Base-by-base conservation (phyloP, 2,888 invertebrate genomes). In the Pseudococcus viburni region DNA sequence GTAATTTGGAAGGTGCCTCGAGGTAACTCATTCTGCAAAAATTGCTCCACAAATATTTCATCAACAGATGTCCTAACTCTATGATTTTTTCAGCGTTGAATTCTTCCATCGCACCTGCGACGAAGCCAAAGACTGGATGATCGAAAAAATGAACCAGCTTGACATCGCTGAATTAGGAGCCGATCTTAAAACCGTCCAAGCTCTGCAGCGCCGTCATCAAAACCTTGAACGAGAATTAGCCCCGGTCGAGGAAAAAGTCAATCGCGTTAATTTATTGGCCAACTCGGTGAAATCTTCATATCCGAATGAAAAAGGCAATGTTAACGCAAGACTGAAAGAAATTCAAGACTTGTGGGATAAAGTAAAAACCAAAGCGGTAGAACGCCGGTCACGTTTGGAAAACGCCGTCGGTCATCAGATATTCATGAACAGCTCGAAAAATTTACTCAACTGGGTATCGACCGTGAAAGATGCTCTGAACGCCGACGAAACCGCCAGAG, bases 121-220 rank as follows among this genome's bases (percentile, higher is more conserved):
- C 91, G 99, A 99, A 91, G 97, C 98, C 0, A 94, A 96, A 90
- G 98, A 98, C 91, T 99, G 99, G 99, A 99, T 99, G 96, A 93
- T 95, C 88, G 99, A 99, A 92, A 99, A 99, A 92, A 96, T 97
- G 93, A 95, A 95, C 89, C 97, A 98, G 91, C 92, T 98, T 89
- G 97, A 97, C 80, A 95, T 94, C 0, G 94, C 94, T 0, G 94
- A 95, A 55, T 91, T 95, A 3, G 97, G 96, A 0, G 95, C 96
- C 4, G 98, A 98, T 92, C 93, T 98, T 73, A 95, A 97, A 90
- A 97, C 98, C 0, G 98, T 98, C 0, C 95, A 96, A 90, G 97
- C 98, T 0, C 92, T 98, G 90, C 98, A 99, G 92, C 93, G 98
- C 15, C 93, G 97, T 19, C 98, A 98, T 92, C 96, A 97, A 90